A percentile compares a stretch with the other conserved stretches of the same genome.
phyloP scores from a whole-genome alignment of 2,888 invertebrate species.

The Allolobophora icterica region DNA sequence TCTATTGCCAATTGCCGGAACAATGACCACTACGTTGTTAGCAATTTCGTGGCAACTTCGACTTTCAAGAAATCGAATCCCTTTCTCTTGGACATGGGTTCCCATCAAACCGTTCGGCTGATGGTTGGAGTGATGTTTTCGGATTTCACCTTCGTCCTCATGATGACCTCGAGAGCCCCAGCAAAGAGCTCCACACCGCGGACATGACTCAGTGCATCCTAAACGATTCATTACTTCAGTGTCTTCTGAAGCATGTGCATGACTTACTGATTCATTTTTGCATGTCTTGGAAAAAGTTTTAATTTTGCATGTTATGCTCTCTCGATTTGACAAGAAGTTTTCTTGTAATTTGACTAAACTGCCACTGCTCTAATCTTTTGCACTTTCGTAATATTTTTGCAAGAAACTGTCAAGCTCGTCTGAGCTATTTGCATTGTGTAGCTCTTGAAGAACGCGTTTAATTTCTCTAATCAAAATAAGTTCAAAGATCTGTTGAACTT shows the following conservation, averaged over 20 bases:
- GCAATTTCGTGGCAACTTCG: too few relatives aligned
- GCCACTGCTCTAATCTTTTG: background rate
- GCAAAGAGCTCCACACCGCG: too few relatives aligned
- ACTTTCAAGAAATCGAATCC: too few relatives aligned
- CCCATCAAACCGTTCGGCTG: background rate
- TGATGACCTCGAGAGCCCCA: too few relatives aligned
- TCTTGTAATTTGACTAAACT: background rate
- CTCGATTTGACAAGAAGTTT: background rate
- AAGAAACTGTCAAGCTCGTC: background rate
- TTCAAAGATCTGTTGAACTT: background rate
- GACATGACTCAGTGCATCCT: too few relatives aligned
- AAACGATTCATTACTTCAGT: too few relatives aligned
- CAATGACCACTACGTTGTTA: too few relatives aligned
- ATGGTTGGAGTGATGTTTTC: background rate
- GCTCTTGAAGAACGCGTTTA: background rate
- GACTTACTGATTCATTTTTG: background rate
- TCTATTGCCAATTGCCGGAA: too few relatives aligned
- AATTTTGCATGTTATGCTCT: background rate
- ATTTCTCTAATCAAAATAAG: background rate
- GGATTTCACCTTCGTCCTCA: background rate
- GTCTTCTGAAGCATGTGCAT: background rate
- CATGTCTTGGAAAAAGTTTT: background rate
- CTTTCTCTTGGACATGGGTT: too few relatives aligned
- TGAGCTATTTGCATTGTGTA: background rate
- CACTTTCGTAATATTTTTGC: background rate